A percentile compares a stretch with the other conserved stretches of the same genome.
Evolutionary conservation across 2,888 invertebrate species (phyloP).

Genomic region (Dryobota labecula): DNA sequence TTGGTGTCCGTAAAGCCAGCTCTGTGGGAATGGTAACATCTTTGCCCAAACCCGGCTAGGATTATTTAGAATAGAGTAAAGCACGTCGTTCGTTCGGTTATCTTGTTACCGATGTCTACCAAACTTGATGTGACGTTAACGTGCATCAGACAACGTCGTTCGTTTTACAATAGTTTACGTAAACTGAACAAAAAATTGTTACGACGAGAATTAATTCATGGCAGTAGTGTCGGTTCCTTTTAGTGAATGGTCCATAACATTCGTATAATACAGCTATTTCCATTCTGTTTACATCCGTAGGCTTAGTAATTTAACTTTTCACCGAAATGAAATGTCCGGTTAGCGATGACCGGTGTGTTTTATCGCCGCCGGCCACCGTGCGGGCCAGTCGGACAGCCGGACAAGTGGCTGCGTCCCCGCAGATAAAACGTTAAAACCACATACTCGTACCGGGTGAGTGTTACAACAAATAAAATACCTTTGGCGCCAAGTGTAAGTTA

Average conservation of each 20-base stretch:
- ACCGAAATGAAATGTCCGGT: conserved; percentile 56
- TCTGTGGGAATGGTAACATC: not conserved
- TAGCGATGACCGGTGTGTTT: conserved; percentile 49
- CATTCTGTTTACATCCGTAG: conserved; percentile 43
- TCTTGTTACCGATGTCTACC: not conserved
- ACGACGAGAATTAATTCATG: not conserved
- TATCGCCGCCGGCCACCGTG: conserved; percentile 44
- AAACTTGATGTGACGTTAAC: not conserved
- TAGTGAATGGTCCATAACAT: conserved; percentile 3
- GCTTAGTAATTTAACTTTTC: conserved; percentile 60
- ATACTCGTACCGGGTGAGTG: conserved; percentile 28
- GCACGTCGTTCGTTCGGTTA: too few species aligned
- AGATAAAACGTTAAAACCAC: conserved; percentile 58
- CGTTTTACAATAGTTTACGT: not conserved
- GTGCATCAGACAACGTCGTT: not conserved
- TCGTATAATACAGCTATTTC: conserved; percentile 29
- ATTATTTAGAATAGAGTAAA: not conserved
- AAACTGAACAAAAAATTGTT: not conserved
- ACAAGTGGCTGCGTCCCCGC: conserved; percentile 43
- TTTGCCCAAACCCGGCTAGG: not conserved
- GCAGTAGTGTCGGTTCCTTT: conserved; percentile 1
- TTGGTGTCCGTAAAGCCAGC: not conserved
- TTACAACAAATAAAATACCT: conserved; percentile 47
- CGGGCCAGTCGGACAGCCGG: conserved; percentile 23
- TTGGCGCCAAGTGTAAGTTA: conserved; percentile 32